Evolutionary conservation across 2,888 invertebrate genomes (phyloP).

Genomic region (Pocota personata): DNA sequence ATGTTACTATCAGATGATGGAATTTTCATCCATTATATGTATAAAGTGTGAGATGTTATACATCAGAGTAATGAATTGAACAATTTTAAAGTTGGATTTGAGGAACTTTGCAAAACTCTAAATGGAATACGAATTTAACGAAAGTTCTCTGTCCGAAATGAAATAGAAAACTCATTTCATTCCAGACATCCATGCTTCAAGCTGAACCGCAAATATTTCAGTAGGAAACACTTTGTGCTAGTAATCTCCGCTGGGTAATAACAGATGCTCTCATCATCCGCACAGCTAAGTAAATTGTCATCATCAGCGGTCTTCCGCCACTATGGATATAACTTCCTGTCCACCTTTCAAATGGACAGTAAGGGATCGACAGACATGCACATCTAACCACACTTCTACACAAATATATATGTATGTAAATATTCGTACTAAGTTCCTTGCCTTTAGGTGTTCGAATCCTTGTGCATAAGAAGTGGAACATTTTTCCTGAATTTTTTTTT

Average conservation of each 20-base stretch:
- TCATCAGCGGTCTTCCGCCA: slow-evolving; percentile 14
- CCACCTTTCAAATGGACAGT: slow-evolving; percentile 44
- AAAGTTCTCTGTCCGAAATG: not conserved
- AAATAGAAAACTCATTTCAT: no score
- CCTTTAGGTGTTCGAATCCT: slow-evolving; percentile 18
- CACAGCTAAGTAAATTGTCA: slow-evolving; percentile 57
- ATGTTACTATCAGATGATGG: not conserved
- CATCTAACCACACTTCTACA: slow-evolving; percentile 5
- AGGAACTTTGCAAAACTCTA: not conserved
- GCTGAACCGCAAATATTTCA: not conserved
- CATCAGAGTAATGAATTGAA: not conserved
- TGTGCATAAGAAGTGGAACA: slow-evolving; percentile 40
- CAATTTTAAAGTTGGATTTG: not conserved
- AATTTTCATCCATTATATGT: slow-evolving; percentile 16
- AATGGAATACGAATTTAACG: not conserved
- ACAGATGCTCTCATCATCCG: slow-evolving; percentile 35
- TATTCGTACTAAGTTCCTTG: slow-evolving; percentile 13
- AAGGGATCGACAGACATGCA: slow-evolving; percentile 2
- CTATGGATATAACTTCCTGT: slow-evolving; percentile 25
- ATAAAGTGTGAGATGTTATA: not conserved
- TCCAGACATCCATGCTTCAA: no score
- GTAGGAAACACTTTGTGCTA: not conserved
- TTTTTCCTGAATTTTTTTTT: not conserved
- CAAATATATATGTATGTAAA: slow-evolving; percentile 14
- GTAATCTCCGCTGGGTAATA: slow-evolving; percentile 49